Evolutionary conservation across 2,888 invertebrate species (phyloP), one percentile per base, ranked within the genome.

Genomic region (Cryptus viduatorius): DNA sequence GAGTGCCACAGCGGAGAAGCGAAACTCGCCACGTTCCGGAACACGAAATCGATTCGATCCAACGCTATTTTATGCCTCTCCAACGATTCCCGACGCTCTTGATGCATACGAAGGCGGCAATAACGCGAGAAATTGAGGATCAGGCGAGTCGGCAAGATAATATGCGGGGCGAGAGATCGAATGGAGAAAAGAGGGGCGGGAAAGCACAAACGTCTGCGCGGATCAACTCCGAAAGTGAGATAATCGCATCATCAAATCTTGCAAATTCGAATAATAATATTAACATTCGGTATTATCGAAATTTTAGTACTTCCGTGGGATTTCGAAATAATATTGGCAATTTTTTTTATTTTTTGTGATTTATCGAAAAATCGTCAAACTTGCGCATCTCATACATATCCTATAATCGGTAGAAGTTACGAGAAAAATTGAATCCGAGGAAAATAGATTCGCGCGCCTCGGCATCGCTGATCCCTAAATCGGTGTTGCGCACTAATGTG

Each of bases 41-140:
- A 50, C 78, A 67, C 83, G 79, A 68, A 84, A 78, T 84, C 84
- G 77, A 84, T 81, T 78, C 78, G 50, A 80, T 80, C 67, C 72
- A 29, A 44, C 77, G 77, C 44, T 84, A 84, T 80, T 84, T 84
- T 84, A 84, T 80, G 80, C 72, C 80, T 72, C 80, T 81, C 59
- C 61, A 53, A 72, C 80, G 77, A 84, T 80, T 73, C 68, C 67
- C 80, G 77, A 59, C 61, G 80, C 80, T 80, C 84, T 81, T 78
- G 72, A 84, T 84, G 84, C 84, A 84, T 84, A 84, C 84, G 80
- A 84, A 84, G 80, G 61, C 77, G 48, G 84, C 72, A 80, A 84
- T 84, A 84, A 84, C 68, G 80, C 84, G 84, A 77, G 84, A 84
- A 84, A 84, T 84, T 81, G 81, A 68, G 37, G 77, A 68, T 59